These are phyloP conservation scores for Coreius guichenoti DNA, from an alignment of 2,797 vertebrate genomes.

Conservation along the genomic window DNA sequence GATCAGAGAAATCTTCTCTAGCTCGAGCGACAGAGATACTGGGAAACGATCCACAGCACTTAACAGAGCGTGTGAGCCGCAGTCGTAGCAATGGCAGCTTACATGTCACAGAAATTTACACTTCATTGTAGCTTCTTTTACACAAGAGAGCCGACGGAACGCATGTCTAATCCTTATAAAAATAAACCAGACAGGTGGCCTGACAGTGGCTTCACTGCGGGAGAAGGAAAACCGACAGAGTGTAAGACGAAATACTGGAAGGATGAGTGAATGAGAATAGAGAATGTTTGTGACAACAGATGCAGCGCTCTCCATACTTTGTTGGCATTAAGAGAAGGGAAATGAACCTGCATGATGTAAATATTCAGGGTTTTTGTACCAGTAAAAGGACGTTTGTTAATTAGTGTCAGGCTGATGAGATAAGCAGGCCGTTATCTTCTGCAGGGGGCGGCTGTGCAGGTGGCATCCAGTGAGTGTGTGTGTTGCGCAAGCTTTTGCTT, in stretches of 20 bases:
- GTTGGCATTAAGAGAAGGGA: background rate
- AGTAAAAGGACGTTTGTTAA: conserved; percentile 53
- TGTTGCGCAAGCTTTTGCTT: conserved; percentile 20
- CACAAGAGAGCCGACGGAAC: conserved; percentile 39
- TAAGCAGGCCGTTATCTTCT: conserved; percentile 53
- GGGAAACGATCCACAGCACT: conserved; percentile 20
- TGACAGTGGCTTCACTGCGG: conserved; percentile 41
- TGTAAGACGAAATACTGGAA: conserved; percentile 38
- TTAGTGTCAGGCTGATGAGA: conserved; percentile 54
- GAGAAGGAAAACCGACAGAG: conserved; percentile 26
- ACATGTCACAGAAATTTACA: conserved; percentile 67
- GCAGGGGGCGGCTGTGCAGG: conserved; percentile 59
- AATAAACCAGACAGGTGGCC: conserved; percentile 64
- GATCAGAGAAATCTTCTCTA: background rate
- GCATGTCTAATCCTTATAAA: conserved; percentile 55
- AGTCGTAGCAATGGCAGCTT: conserved; percentile 52
- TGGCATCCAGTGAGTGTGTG: conserved; percentile 14
- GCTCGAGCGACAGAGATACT: background rate
- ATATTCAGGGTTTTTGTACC: conserved; percentile 51
- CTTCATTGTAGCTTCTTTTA: conserved; percentile 58
- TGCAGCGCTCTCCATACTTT: background rate
- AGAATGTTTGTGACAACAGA: conserved; percentile 34
- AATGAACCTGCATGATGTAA: conserved; percentile 38
- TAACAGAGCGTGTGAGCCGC: conserved; percentile 28
- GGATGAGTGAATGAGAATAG: conserved; percentile 24